Evolutionary conservation across 2,797 vertebrate genomes (phyloP), one percentile per base, ranked within the genome.

Genomic region (Halcyon smyrnensis): DNA sequence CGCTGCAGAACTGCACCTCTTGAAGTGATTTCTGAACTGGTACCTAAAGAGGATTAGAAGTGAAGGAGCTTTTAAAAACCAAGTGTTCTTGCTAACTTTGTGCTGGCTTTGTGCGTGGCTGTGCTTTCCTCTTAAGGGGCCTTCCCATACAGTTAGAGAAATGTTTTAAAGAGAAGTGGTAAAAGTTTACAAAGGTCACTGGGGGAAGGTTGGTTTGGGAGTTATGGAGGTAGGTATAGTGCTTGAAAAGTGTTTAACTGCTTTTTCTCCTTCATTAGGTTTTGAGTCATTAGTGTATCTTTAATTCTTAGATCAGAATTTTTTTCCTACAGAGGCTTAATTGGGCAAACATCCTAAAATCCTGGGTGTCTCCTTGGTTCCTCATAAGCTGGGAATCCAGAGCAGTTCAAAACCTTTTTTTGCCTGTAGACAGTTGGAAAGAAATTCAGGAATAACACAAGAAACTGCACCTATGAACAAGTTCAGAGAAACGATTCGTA

Each of bases 221-320:
- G 63, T 8, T n/a, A 9, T 3, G 4, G 89, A 93, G 92, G 95
- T 83, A 94, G 94, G 92, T 94, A 15, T 12, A 69, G 78, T 18
- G 15, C 62, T 64, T 59, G 87, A 46, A 60, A 60, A 81, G 53
- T 7, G 16, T 36, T 71, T 73, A 51, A 86, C 53, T 83, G 5
- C 57, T 67, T 71, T 80, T 84, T 46, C 77, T 88, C 48, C 32
- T 59, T 71, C 12, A 2, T 64, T 64, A 71, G 71, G 21, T 83
- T 80, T 78, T 54, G 75, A 53, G 64, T 76, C 37, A 9, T 56
- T 94, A 78, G 89, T 1, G 0, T 69, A 54, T 63, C 85, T 85
- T 69, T 76, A 73, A 62, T 95, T 76, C 65, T 73, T 84, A 67
- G 92, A 25, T 86, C 41, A 91, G 73, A 75, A 41, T 76, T 81